Evolutionary conservation across 1,140 invertebrate genomes (phyloP), one percentile per base, ranked within the genome.

Genomic region (Listronotus bonariensis): DNA sequence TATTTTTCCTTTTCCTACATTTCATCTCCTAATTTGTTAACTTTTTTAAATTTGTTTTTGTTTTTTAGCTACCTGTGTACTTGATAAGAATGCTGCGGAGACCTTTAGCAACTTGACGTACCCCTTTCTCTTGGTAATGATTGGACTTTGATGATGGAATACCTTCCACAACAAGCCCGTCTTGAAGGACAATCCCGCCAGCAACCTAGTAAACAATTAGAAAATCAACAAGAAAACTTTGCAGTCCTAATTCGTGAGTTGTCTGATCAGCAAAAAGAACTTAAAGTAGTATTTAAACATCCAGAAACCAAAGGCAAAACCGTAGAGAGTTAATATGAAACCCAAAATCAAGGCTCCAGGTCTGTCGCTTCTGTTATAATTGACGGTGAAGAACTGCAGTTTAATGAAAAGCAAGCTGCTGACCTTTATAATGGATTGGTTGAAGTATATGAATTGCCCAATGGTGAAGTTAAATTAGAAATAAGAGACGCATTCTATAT

Each of bases 71-170:
- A 77, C 71, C 45, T 90, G 88, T 69, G 73, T 79, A 14, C 68
- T 89, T 38, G 87, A 88, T 62, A 73, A 78, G 0, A 77, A 72
- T 7, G 72, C 74, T 36, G 80, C 82, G 11, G 81, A 77, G 60
- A 89, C 87, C 0, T 89, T 89, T 77, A 86, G 87, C 72, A 82
- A 84, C 65, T 79, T 76, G 9, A 78, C 76, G n/a, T 88, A 85
- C 68, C 76, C 83, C 61, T 88, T 7, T 80, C 48, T 20, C 34
- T 57, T 14, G 42, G 40, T 10, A 81, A n/a, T 75, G 41, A 82
- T 10, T 88, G 86, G 85, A 83, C 88, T 64, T 83, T 88, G 0
- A 78, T 85, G 40, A 75, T 87, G 74, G 82, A 82, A 15, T 80
- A 83, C 56, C 76, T 79, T 18, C 81, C 80, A 20, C 42, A 45